Evolutionary conservation across 1,140 invertebrate species (phyloP).

Genomic region (honey bee (Apis mellifera)): DNA sequence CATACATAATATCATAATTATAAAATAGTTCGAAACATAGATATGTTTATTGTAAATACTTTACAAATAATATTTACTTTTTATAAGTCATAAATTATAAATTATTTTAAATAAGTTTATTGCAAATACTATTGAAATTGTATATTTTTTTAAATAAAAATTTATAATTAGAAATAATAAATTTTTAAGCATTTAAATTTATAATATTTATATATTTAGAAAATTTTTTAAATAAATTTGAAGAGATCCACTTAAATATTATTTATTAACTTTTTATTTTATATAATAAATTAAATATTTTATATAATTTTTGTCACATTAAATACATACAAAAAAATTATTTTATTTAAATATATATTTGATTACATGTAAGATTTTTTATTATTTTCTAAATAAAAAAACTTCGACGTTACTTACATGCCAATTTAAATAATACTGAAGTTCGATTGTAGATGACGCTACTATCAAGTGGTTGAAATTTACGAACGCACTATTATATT

Average conservation of each 20-base stretch:
- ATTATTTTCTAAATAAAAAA: no score
- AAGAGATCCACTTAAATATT: no score
- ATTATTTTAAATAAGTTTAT: neutral
- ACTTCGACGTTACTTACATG: neutral
- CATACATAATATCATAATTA: neutral
- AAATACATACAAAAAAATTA: no score
- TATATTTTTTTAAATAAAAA: neutral
- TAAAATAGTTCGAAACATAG: neutral
- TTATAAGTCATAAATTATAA: neutral
- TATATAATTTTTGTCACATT: no score
- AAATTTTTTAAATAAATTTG: no score
- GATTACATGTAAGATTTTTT: no score
- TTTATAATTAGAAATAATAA: neutral
- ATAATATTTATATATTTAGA: no score
- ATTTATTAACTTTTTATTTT: no score
- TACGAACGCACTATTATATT: neutral
- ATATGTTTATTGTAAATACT: neutral
- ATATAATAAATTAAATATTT: no score
- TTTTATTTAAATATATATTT: no score
- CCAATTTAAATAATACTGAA: constrained; percentile 1
- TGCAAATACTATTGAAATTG: no score
- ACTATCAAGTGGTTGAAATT: neutral
- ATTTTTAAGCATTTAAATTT: no score
- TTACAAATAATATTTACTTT: neutral
- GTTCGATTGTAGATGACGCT: neutral